These are phyloP conservation scores for Julus scandinavius DNA, from an alignment of 2,888 invertebrate species.

Conservation along the genomic window DNA sequence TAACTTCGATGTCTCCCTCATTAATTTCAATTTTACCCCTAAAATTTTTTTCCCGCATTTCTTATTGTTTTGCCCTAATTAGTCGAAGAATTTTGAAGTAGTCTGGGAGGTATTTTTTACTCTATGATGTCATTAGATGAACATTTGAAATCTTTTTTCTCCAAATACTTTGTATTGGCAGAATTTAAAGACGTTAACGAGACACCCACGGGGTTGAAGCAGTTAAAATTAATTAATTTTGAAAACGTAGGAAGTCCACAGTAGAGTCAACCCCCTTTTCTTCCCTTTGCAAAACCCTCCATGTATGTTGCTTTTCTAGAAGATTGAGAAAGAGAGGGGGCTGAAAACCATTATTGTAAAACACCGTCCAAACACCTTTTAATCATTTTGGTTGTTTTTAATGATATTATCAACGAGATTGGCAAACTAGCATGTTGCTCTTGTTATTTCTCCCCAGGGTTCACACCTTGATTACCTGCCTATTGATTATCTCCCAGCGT, in stretches of 20 bases:
- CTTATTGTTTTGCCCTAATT: background rate
- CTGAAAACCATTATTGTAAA: background rate
- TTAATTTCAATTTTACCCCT: background rate
- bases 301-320: background rate
- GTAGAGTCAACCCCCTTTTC: background rate
- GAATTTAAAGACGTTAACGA: background rate
- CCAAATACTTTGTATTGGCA: background rate
- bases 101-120: background rate
- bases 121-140: background rate
- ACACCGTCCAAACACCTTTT: background rate
- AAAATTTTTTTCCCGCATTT: background rate
- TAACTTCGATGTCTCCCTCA: background rate
- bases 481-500: constrained; percentile 25
- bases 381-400: background rate
- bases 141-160: background rate
- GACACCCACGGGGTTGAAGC: background rate
- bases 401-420: constrained; percentile 34
- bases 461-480: constrained; percentile 45
- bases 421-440: constrained; percentile 13
- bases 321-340: background rate
- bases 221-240: background rate
- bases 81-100: background rate
- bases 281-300: background rate
- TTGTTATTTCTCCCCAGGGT: constrained; percentile 19
- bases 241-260: background rate